phyloP scores from a whole-genome alignment of 2,113 vertebrate genomes.

The Campylomormyrus numenius region DNA sequence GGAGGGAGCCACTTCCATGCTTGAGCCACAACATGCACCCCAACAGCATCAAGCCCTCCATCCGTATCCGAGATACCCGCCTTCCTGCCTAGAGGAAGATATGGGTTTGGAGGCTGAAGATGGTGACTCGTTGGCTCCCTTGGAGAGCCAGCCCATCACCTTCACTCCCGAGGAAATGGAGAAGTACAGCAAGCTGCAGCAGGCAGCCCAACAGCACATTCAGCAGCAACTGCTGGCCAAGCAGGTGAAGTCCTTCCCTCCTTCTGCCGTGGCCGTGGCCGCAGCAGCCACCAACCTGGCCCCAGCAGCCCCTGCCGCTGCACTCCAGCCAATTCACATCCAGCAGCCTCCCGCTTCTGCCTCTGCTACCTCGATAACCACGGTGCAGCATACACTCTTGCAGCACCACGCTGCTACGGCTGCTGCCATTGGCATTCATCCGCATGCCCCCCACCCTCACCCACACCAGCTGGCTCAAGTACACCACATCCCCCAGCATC shows the following conservation, averaged over 20 bases:
- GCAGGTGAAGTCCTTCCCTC: slow-evolving; percentile 87
- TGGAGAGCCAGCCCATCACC: slow-evolving; percentile 96
- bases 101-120: slow-evolving; percentile 72
- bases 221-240: slow-evolving; percentile 96
- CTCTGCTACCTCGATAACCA: slow-evolving; percentile 84
- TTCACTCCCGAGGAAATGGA: slow-evolving; percentile 98
- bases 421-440: slow-evolving; percentile 81
- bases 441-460: slow-evolving; percentile 70
- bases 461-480: slow-evolving; percentile 81
- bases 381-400: slow-evolving; percentile 88
- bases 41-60: slow-evolving; percentile 49
- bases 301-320: slow-evolving; percentile 55
- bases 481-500: slow-evolving; percentile 89
- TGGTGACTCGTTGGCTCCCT: slow-evolving; percentile 74
- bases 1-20: slow-evolving; percentile 54
- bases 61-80: slow-evolving; percentile 70
- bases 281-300: slow-evolving; percentile 42
- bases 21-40: slow-evolving; percentile 52
- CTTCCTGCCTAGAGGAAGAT: slow-evolving; percentile 67
- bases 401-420: slow-evolving; percentile 87
- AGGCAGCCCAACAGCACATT: slow-evolving; percentile 95
- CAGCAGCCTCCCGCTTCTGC: slow-evolving; percentile 80
- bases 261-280: slow-evolving; percentile 67
- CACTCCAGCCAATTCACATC: slow-evolving; percentile 90
- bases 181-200: slow-evolving; percentile 96